Percentiles rank a stretch among this genome's conserved stretches.
phyloP scores from a whole-genome alignment of 2,888 invertebrate genomes.

The Drepanosiphum platanoidis region DNA sequence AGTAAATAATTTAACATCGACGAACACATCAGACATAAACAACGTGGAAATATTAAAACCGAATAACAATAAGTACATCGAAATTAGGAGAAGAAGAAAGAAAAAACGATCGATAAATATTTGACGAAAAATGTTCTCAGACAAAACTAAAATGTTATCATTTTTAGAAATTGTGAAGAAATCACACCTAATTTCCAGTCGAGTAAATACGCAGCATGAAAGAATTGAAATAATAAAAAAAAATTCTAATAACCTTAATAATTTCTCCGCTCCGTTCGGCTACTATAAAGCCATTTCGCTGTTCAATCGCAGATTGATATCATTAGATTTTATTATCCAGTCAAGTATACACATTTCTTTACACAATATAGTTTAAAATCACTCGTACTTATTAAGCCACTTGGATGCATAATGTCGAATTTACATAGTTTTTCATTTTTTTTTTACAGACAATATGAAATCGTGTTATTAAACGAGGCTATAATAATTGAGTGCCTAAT shows the following conservation, averaged over 20 bases:
- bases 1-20: too few relatives aligned
- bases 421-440: not conserved
- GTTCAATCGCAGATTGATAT: not conserved
- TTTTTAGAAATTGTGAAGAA: not conserved
- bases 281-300: not conserved
- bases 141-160: not conserved
- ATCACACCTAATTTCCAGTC: too few relatives aligned
- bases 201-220: too few relatives aligned
- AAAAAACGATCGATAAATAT: too few relatives aligned
- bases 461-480: not conserved
- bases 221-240: not conserved
- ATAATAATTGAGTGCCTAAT: not conserved
- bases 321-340: not conserved
- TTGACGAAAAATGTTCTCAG: not conserved
- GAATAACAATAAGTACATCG: too few relatives aligned
- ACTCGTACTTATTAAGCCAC: too few relatives aligned
- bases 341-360: not conserved
- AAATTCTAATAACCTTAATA: too few relatives aligned
- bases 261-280: not conserved
- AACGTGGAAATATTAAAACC: too few relatives aligned
- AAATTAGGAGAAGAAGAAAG: too few relatives aligned
- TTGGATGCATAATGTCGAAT: not conserved
- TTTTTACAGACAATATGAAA: not conserved
- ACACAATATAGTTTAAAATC: too few relatives aligned
- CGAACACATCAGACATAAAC: not conserved